These are phyloP conservation scores for Lepus americanus DNA, from an alignment of 2,113 vertebrate species.

Conservation along the genomic window DNA sequence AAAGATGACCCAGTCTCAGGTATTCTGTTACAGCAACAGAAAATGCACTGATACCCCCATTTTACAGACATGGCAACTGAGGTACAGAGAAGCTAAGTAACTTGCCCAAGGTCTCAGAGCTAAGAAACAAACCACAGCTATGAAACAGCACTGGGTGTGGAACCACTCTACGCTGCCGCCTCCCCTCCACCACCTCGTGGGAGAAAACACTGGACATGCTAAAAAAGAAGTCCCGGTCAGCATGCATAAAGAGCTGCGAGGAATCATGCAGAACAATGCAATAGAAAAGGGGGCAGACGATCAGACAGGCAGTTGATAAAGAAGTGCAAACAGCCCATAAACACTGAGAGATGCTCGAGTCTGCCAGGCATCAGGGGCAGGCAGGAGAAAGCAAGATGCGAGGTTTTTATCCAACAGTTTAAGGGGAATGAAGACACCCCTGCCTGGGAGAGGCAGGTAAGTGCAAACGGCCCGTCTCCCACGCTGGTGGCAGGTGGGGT, in stretches of 20 bases:
- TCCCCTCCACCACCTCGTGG: accelerated
- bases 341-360: not conserved
- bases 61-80: not conserved
- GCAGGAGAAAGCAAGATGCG: not conserved
- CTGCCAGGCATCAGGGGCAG: too few species aligned
- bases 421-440: not conserved
- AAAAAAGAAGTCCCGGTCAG: not conserved
- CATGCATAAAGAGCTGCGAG: not conserved
- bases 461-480: accelerated
- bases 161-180: accelerated
- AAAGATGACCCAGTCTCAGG: not conserved
- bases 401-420: accelerated
- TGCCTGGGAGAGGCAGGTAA: not conserved
- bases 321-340: not conserved
- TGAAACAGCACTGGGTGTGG: not conserved
- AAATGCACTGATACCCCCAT: not conserved
- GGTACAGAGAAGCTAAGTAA: not conserved
- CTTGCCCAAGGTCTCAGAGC: not conserved
- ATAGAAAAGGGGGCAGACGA: not conserved
- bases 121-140: not conserved
- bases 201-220: not conserved
- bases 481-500: accelerated
- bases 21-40: not conserved
- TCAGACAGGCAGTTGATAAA: not conserved
- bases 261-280: not conserved